phyloP scores from a whole-genome alignment of 2,113 vertebrate genomes.

The Blennius ocellaris region DNA sequence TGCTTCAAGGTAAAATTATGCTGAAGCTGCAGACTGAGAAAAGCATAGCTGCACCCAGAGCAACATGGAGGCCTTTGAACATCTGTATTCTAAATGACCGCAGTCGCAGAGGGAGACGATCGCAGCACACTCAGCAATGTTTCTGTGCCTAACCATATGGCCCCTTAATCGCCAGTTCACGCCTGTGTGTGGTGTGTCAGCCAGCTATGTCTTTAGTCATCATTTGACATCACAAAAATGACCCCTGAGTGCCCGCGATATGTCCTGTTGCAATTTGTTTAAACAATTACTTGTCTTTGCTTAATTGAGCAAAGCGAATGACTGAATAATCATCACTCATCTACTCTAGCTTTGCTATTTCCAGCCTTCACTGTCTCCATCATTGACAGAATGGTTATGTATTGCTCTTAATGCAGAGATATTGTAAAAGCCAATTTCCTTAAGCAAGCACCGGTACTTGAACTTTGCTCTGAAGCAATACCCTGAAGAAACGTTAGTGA shows the following conservation, averaged over 20 bases:
- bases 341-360: slow-evolving; percentile 20
- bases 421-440: slow-evolving; percentile 53
- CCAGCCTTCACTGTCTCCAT: slow-evolving; percentile 8
- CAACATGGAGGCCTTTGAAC: slow-evolving; percentile 46
- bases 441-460: slow-evolving; percentile 26
- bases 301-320: slow-evolving; percentile 70
- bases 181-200: slow-evolving; percentile 48
- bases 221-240: slow-evolving; percentile 62
- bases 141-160: slow-evolving; percentile 66
- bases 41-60: slow-evolving; percentile 26
- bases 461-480: slow-evolving; percentile 35
- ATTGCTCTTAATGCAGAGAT: slow-evolving; percentile 47
- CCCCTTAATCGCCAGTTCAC: slow-evolving; percentile 58
- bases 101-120: slow-evolving; percentile 46
- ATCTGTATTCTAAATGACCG: slow-evolving; percentile 67
- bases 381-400: slow-evolving; percentile 42
- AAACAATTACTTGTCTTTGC: slow-evolving; percentile 72
- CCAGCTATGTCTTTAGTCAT: slow-evolving; percentile 74
- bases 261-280: slow-evolving; percentile 68
- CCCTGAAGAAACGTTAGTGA: not conserved
- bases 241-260: slow-evolving; percentile 68
- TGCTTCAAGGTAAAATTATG: not conserved
- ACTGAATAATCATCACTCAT: slow-evolving; percentile 65
- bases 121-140: slow-evolving; percentile 49
- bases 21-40: not conserved